Evolutionary conservation across 1,140 invertebrate genomes (phyloP).

Genomic region (Aphis craccivora): DNA sequence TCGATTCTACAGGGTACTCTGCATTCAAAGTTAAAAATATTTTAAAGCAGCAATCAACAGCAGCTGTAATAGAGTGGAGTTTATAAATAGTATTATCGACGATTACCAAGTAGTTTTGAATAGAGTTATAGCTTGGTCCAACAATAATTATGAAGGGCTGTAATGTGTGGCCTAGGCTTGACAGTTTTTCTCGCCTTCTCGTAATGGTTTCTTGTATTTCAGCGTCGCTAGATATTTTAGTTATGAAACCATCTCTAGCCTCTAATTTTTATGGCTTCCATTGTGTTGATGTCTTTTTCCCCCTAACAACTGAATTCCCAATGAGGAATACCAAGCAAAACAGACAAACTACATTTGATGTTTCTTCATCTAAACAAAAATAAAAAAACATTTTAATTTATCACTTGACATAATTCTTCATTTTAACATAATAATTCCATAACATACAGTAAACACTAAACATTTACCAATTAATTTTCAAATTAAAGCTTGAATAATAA

Average conservation of each 20-base stretch:
- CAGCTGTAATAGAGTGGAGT: neutral
- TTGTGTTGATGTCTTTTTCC: neutral
- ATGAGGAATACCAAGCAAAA: neutral
- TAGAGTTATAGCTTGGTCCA: neutral
- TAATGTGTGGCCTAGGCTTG: neutral
- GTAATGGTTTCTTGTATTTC: neutral
- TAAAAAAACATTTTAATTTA: too few species aligned
- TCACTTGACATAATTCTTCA: too few species aligned
- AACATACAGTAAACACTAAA: too few species aligned
- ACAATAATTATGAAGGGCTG: neutral
- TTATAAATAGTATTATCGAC: neutral
- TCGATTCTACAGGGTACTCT: constrained; percentile 2
- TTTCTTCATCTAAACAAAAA: neutral
- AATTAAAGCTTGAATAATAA: too few species aligned
- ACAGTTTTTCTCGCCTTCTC: neutral
- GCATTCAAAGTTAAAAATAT: neutral
- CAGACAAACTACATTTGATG: neutral
- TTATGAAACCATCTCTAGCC: neutral
- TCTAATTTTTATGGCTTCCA: neutral
- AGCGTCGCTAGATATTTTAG: neutral
- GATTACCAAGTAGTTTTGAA: neutral
- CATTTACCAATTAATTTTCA: too few species aligned
- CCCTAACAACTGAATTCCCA: too few species aligned
- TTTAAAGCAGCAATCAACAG: constrained; percentile 5
- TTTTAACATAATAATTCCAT: too few species aligned